These are phyloP conservation scores for Pheosia gnoma DNA, from an alignment of 2,888 invertebrate genomes.

Conservation along the genomic window DNA sequence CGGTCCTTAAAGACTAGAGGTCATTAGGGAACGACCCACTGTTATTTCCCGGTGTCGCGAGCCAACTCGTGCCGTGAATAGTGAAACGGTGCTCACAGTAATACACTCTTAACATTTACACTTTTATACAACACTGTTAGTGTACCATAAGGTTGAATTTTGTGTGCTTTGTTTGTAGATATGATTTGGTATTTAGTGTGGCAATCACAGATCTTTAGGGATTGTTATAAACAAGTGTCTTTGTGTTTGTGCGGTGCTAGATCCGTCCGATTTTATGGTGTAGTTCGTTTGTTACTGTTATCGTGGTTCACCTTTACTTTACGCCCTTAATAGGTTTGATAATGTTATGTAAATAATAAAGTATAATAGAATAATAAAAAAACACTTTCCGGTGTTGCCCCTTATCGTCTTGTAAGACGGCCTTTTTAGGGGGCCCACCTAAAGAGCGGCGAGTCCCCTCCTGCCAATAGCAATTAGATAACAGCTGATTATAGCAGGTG, in stretches of 20 bases:
- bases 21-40: conserved; percentile 45
- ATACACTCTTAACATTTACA: conserved; percentile 38
- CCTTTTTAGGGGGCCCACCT: too few species aligned
- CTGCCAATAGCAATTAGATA: too few species aligned
- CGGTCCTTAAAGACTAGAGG: conserved; percentile 43
- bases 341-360: too few species aligned
- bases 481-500: too few species aligned
- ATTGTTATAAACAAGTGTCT: conserved; percentile 52
- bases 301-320: conserved; percentile 17
- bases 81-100: conserved; percentile 54
- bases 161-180: conserved; percentile 9
- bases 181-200: conserved; percentile 34
- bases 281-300: conserved; percentile 30
- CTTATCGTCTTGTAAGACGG: too few species aligned
- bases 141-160: conserved; percentile 28
- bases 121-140: conserved; percentile 3
- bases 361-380: too few species aligned
- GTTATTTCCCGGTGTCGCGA: conserved; percentile 60
- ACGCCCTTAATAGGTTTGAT: not conserved
- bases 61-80: conserved; percentile 56
- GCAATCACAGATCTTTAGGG: conserved; percentile 58
- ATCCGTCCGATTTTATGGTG: conserved; percentile 24
- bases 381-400: too few species aligned
- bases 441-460: too few species aligned
- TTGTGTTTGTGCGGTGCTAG: conserved; percentile 35